Conservation (phyloP, 53 echinoderm and acorn worm species). For the Temnopleurus reevesii region DNA sequence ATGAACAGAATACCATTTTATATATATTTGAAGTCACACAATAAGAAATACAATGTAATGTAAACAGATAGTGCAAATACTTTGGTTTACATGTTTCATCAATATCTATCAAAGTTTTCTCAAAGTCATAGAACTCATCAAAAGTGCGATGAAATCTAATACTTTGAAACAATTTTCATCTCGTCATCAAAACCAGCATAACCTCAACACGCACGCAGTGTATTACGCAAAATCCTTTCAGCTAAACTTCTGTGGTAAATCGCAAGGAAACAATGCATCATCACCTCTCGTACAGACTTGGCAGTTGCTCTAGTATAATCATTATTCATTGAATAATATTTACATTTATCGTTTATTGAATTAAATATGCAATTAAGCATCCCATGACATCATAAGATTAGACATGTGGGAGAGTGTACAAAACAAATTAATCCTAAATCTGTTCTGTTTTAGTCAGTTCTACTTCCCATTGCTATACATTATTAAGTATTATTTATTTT, state of each 20-base stretch:
- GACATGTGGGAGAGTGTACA: background rate
- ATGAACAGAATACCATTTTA: background rate
- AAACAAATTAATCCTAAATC: no score
- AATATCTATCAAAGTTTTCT: background rate
- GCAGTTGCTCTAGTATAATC: conserved; percentile 3
- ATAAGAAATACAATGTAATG: background rate
- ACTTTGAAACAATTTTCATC: background rate
- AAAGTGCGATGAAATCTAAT: background rate
- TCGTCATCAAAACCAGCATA: conserved; percentile 10
- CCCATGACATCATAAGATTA: background rate
- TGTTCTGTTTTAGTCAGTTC: no score
- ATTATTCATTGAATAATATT: background rate
- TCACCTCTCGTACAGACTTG: conserved; percentile 26
- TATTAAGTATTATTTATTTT: no score
- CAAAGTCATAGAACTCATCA: conserved; percentile 8
- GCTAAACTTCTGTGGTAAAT: background rate
- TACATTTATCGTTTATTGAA: background rate
- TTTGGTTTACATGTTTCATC: background rate
- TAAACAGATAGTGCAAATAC: background rate
- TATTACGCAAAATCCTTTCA: conserved; percentile 5
- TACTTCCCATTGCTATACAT: no score
- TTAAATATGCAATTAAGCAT: background rate
- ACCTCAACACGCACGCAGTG: conserved; percentile 5
- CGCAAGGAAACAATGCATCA: conserved; percentile 30
- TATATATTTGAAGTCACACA: background rate